Evolutionary conservation across 1,140 invertebrate species (phyloP), one percentile per base, ranked within the genome.

Genomic region (Pseudoatta argentina): DNA sequence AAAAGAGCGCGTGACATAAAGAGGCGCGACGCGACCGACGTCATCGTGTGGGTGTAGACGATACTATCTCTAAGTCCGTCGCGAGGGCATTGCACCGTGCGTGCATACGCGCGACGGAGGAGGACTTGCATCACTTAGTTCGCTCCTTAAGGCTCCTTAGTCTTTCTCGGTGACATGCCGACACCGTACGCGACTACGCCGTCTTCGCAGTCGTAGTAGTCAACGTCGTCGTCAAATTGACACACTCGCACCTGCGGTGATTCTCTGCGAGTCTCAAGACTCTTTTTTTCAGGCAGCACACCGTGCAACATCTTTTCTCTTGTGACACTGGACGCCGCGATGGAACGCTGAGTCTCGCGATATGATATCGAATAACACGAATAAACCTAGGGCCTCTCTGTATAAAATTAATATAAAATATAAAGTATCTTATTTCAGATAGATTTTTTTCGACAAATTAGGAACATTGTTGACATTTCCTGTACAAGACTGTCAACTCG

Each of bases 11-110:
- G 51, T 72, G 87, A 78, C 81, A 86, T 88, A 85, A 89, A 89
- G 87, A 87, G 66, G 63, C 86, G 86, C 85, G 69, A 21, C 72
- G 59, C 77, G 61, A 0, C 3, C 75, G 57, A 44, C 66, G 85
- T 71, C 48, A 48, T 16, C 30, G 88, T 85, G 88, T 89, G 79
- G 86, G 89, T 89, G 88, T 87, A 89, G 88, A 83, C 87, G 87
- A 89, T 87, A 85, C 87, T 89, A 89, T 87, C 88, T 87, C 88
- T 87, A 90, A 89, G 88, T 72, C 39, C 88, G 85, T 79, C 61
- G 75, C 73, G 87, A 79, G 88, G 88, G 87, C 88, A 88, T 88
- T 89, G 88, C 88, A 89, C 87, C 81, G 67, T 30, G 67, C 34
- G 51, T 75, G 48, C 44, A 34, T 64, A 81, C 61, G 76, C 73